Percentiles rank a stretch among this genome's conserved stretches.
phyloP scores from a whole-genome alignment of 2,888 invertebrate species.

The Drosophila histrio region DNA sequence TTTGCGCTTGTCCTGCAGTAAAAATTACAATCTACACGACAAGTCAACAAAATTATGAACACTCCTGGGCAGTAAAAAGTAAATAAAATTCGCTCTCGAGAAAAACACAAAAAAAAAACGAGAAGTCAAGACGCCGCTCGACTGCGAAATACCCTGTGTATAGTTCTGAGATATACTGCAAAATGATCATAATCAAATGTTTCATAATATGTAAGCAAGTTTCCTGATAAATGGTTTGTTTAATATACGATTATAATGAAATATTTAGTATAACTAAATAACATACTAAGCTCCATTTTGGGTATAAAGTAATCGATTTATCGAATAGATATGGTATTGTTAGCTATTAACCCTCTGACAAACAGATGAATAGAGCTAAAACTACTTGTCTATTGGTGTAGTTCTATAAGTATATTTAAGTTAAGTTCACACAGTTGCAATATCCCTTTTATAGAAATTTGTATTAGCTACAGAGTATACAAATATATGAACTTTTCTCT shows the following conservation, averaged over 20 bases:
- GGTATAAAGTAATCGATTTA: too few species aligned
- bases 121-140: neutral
- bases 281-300: too few species aligned
- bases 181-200: too few species aligned
- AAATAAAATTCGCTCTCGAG: constrained; percentile 63
- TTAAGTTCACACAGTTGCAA: neutral
- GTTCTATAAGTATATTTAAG: too few species aligned
- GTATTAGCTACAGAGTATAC: neutral
- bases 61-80: constrained; percentile 76
- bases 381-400: too few species aligned
- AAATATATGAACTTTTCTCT: constrained; percentile 56
- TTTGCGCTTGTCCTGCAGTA: constrained; percentile 82
- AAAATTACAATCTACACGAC: constrained; percentile 81
- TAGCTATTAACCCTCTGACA: too few species aligned
- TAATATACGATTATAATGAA: neutral
- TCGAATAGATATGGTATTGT: too few species aligned
- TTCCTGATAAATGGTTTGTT: neutral
- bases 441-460: neutral
- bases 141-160: neutral
- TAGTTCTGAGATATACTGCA: neutral
- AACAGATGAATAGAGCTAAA: too few species aligned
- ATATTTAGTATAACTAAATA: neutral
- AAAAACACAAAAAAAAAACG: constrained; percentile 12
- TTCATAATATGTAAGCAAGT: too few species aligned
- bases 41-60: constrained; percentile 82